phyloP scores from a whole-genome alignment of 2,888 invertebrate genomes.

The Cephus nigrinus region DNA sequence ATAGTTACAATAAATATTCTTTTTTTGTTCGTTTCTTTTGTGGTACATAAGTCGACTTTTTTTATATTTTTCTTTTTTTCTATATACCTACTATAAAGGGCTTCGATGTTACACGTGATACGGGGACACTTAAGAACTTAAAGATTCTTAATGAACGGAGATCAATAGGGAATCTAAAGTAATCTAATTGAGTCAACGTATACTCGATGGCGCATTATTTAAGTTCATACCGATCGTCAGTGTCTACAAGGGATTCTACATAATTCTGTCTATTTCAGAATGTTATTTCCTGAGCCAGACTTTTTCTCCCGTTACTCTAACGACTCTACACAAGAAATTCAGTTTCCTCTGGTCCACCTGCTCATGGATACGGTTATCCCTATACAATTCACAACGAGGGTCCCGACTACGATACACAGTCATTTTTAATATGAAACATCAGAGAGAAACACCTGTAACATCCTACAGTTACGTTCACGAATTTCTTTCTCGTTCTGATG shows the following conservation, averaged over 20 bases:
- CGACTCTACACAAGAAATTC: not conserved
- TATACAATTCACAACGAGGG: not conserved
- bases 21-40: not conserved
- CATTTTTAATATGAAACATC: not conserved
- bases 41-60: not conserved
- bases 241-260: not conserved
- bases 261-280: not conserved
- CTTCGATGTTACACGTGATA: not conserved
- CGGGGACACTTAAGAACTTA: not conserved
- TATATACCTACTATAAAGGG: not conserved
- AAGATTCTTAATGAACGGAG: not conserved
- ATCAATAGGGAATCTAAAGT: not conserved
- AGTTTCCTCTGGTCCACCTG: not conserved
- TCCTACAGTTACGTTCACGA: not conserved
- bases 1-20: conserved; percentile 6
- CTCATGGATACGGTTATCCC: not conserved
- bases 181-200: not conserved
- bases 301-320: not conserved
- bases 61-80: not conserved
- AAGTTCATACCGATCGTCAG: not conserved
- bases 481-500: not conserved
- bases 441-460: not conserved
- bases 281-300: not conserved
- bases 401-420: not conserved
- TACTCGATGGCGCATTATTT: not conserved